phyloP scores from a whole-genome alignment of 37 sponge, comb jelly and placozoan genomes.

The Hexactinellida sp. region DNA sequence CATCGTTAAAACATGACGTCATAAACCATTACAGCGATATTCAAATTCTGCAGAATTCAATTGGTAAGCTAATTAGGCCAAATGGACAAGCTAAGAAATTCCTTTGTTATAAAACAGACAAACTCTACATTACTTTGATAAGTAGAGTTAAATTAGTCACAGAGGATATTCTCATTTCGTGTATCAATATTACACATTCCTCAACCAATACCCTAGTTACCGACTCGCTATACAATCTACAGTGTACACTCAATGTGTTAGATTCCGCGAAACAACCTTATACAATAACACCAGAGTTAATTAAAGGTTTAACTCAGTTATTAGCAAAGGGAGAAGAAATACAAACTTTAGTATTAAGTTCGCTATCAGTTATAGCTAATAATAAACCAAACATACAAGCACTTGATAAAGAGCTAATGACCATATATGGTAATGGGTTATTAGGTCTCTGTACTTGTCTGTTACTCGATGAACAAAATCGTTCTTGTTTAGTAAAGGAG shows the following conservation, averaged over 20 bases:
- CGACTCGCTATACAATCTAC: neutral
- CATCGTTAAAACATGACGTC: constrained; percentile 1
- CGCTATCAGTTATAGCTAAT: neutral
- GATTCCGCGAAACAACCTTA: neutral
- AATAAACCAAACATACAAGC: neutral
- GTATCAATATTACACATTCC: neutral
- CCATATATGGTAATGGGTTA: neutral
- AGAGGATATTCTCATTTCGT: neutral
- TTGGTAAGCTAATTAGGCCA: neutral
- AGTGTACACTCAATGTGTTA: neutral
- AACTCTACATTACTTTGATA: neutral
- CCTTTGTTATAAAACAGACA: neutral
- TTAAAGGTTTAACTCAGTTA: neutral
- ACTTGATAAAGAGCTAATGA: neutral
- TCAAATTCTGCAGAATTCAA: neutral
- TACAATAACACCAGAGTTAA: neutral
- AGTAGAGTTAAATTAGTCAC: neutral
- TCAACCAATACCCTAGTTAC: neutral
- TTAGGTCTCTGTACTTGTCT: neutral
- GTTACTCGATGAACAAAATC: neutral
- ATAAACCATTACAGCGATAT: neutral
- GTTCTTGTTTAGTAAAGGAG: neutral
- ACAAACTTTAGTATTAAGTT: neutral
- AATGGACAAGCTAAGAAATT: neutral
- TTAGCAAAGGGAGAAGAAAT: neutral